Percentiles rank a stretch among this genome's conserved stretches.
Evolutionary conservation across 2,888 invertebrate genomes (phyloP).

Genomic region (Cheilosia grossa): DNA sequence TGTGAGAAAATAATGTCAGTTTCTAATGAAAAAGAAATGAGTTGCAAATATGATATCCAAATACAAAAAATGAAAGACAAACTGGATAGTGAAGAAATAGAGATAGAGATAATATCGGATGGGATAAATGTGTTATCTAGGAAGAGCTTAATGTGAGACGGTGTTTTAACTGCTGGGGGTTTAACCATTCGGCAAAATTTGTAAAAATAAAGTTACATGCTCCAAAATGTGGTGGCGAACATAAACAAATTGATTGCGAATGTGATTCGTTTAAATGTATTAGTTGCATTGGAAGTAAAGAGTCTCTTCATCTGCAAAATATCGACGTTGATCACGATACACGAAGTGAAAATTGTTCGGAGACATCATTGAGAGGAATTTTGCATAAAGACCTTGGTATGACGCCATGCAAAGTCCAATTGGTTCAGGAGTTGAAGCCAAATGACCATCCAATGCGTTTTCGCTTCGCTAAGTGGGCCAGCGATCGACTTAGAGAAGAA

Average conservation of each 20-base stretch:
- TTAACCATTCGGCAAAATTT: slow-evolving; percentile 56
- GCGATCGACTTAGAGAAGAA: too few relatives aligned
- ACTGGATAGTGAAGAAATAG: slow-evolving; percentile 16
- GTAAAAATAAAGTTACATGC: slow-evolving; percentile 19
- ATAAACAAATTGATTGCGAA: slow-evolving; percentile 13
- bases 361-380: too few relatives aligned
- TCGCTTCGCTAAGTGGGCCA: too few relatives aligned
- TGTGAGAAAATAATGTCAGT: too few relatives aligned
- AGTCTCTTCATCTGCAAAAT: slow-evolving; percentile 6
- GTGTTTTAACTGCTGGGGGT: slow-evolving; percentile 63
- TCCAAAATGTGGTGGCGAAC: slow-evolving; percentile 27
- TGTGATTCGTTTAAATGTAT: neutral
- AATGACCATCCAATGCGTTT: too few relatives aligned
- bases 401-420: too few relatives aligned
- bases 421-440: too few relatives aligned
- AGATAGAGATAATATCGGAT: slow-evolving; percentile 44
- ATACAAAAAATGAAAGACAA: slow-evolving; percentile 24
- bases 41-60: slow-evolving; percentile 33
- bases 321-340: neutral
- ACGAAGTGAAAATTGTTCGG: slow-evolving; percentile 3
- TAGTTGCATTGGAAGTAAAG: slow-evolving; percentile 10
- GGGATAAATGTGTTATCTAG: slow-evolving; percentile 58
- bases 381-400: too few relatives aligned
- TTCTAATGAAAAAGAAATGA: slow-evolving; percentile 11
- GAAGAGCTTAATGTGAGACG: slow-evolving; percentile 50